phyloP scores from a whole-genome alignment of 2,113 vertebrate genomes.

The Columba livia region DNA sequence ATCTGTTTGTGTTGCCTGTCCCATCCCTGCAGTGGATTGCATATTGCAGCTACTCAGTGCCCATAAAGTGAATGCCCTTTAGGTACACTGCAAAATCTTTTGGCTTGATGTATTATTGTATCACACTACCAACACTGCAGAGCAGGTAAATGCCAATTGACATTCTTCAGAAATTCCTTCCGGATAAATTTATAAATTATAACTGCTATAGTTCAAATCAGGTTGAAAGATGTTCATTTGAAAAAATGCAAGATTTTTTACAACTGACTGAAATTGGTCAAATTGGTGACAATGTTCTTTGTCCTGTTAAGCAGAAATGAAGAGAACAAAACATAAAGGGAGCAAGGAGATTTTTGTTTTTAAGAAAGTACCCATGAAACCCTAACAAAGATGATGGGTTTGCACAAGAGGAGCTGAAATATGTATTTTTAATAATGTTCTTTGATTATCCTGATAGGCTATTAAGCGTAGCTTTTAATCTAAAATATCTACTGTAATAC shows the following conservation, averaged over 20 bases:
- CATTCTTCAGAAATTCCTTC: neutral
- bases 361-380: neutral
- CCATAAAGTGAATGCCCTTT: neutral
- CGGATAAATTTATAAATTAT: neutral
- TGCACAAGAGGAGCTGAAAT: neutral
- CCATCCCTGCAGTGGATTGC: neutral
- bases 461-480: neutral
- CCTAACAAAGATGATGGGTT: neutral
- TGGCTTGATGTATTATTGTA: accelerated
- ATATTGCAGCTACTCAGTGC: neutral
- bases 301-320: accelerated
- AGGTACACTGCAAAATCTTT: neutral
- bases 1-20: neutral
- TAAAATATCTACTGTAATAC: neutral
- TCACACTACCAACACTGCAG: neutral
- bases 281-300: neutral
- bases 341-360: neutral
- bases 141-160: neutral
- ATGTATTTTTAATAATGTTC: neutral
- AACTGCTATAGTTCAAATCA: neutral
- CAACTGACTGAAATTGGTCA: neutral
- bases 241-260: neutral
- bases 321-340: neutral
- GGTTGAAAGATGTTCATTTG: neutral
- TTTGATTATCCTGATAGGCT: neutral